Percentiles rank a stretch among this genome's conserved stretches.
Evolutionary conservation across 2,888 invertebrate species (phyloP).

Genomic region (Nemotelus pantherinus): DNA sequence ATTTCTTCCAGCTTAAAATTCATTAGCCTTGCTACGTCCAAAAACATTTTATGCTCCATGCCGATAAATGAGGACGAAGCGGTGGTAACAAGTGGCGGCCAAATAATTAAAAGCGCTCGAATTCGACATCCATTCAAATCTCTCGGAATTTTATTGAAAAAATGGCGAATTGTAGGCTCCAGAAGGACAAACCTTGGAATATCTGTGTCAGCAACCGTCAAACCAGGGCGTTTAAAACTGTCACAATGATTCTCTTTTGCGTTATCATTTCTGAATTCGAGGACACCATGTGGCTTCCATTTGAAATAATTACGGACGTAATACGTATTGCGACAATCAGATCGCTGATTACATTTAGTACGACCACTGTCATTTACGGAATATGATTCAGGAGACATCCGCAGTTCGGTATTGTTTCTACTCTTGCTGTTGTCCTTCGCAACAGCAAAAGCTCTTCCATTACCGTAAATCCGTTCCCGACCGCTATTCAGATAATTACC

Average conservation of each 20-base stretch:
- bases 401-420: background rate
- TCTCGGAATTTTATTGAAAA: constrained; percentile 45
- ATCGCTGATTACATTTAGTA: constrained; percentile 9
- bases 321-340: constrained; percentile 4
- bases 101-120: constrained; percentile 38
- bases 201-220: background rate
- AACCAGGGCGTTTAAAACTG: background rate
- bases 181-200: background rate
- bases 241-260: constrained; percentile 1
- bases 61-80: constrained; percentile 22
- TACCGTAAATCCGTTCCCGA: constrained; percentile 36
- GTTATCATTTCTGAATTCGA: constrained; percentile 39
- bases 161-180: constrained; percentile 26
- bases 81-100: constrained; percentile 48
- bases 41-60: constrained; percentile 46
- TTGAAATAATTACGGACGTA: constrained; percentile 41
- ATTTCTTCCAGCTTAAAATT: constrained; percentile 35
- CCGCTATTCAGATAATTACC: constrained; percentile 41
- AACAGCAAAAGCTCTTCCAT: background rate
- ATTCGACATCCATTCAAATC: constrained; percentile 40
- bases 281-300: constrained; percentile 35
- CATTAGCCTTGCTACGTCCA: constrained; percentile 45
- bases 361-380: background rate
- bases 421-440: background rate
- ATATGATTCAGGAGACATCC: background rate